Percentiles rank a stretch among this genome's conserved stretches.
Evolutionary conservation across 2,113 vertebrate genomes (phyloP).

Genomic region (Mystacornis crossleyi): DNA sequence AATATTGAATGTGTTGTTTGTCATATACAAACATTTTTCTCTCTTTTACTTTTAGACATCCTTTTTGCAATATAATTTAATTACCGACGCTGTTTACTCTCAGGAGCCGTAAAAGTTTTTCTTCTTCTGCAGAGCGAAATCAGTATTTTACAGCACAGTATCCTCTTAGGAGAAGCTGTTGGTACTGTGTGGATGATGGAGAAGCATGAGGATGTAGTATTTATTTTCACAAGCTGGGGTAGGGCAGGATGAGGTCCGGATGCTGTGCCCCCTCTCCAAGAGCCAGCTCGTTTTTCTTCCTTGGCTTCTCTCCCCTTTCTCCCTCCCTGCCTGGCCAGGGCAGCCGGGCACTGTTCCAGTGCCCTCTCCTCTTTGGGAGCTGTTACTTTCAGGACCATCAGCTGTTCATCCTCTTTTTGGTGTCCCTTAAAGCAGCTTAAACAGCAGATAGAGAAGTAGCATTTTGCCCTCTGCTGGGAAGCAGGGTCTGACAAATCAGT

Average conservation of each 20-base stretch:
- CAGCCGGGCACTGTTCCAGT: neutral
- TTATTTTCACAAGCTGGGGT: accelerated
- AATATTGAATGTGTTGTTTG: constrained; percentile 38
- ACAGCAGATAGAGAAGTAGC: constrained; percentile 1
- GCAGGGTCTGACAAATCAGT: neutral
- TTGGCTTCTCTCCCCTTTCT: too few relatives aligned
- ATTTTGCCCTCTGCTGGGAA: constrained; percentile 69
- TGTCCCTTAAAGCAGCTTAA: neutral
- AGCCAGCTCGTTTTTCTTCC: neutral
- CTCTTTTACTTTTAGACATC: neutral
- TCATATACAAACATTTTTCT: neutral
- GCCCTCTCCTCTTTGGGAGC: constrained; percentile 13
- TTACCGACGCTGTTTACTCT: neutral
- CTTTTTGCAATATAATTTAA: neutral
- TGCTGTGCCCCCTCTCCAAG: neutral
- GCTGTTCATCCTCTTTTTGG: neutral
- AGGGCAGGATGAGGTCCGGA: neutral
- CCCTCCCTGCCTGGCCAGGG: neutral
- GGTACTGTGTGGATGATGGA: neutral
- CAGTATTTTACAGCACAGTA: neutral
- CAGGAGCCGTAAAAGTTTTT: neutral
- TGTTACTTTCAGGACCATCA: constrained; percentile 65
- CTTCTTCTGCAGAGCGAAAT: neutral
- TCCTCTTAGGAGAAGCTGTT: neutral
- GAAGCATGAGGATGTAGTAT: neutral